These are phyloP conservation scores for Anhinga rufa DNA, from an alignment of 2,113 vertebrate species.

Conservation along the genomic window DNA sequence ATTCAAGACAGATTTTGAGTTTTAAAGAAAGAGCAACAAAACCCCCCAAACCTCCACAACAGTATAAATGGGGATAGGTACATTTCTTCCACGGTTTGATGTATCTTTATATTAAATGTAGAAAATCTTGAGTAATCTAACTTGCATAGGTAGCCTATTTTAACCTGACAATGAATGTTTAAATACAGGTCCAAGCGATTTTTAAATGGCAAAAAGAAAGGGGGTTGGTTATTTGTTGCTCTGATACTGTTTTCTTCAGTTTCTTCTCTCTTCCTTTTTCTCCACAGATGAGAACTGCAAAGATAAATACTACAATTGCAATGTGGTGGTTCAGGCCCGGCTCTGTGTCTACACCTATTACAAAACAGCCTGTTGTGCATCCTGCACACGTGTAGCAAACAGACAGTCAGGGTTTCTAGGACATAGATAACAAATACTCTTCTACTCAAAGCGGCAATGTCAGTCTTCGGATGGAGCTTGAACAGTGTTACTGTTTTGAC, in stretches of 20 bases:
- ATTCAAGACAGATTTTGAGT: not conserved
- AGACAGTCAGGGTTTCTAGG: constrained; percentile 73
- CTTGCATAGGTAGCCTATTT: not conserved
- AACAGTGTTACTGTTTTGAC: not conserved
- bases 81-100: not conserved
- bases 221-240: not conserved
- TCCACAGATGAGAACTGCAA: constrained; percentile 88
- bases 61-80: not conserved
- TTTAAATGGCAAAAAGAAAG: not conserved
- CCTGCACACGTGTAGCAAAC: constrained; percentile 80
- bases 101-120: not conserved
- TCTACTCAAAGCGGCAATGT: not conserved
- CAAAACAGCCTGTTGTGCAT: constrained; percentile 88
- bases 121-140: not conserved
- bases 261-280: not conserved
- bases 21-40: not conserved
- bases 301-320: constrained; percentile 96
- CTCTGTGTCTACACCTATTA: constrained; percentile 96
- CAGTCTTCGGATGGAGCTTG: not conserved
- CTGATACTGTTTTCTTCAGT: not conserved
- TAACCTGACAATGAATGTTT: not conserved
- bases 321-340: constrained; percentile 94
- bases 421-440: constrained; percentile 75
- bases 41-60: not conserved
- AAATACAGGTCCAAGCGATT: not conserved